phyloP scores from a whole-genome alignment of 2,113 vertebrate species.

The Hippocampus zosterae region DNA sequence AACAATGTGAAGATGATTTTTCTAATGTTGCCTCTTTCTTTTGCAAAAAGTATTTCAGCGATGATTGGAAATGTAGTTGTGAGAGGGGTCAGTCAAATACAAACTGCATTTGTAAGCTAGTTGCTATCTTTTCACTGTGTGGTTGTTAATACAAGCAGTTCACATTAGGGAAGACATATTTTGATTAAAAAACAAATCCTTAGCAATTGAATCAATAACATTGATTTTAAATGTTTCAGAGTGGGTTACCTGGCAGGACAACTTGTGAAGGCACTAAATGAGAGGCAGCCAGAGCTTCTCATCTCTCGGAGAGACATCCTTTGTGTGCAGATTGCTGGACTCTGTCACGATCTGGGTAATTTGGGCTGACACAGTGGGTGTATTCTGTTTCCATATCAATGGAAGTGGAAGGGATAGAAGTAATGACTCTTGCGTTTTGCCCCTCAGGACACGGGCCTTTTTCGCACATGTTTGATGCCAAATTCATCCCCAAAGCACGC shows the following conservation, averaged over 20 bases:
- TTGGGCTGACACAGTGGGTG: neutral
- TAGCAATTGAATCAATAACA: neutral
- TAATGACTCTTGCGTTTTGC: neutral
- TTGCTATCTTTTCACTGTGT: too few relatives aligned
- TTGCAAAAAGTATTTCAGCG: too few relatives aligned
- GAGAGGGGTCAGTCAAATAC: too few relatives aligned
- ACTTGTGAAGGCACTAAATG: conserved; percentile 74
- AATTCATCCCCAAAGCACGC: conserved; percentile 83
- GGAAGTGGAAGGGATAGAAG: neutral
- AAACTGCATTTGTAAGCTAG: too few relatives aligned
- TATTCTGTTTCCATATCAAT: neutral
- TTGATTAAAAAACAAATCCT: too few relatives aligned
- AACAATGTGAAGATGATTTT: too few relatives aligned
- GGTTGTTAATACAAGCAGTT: too few relatives aligned
- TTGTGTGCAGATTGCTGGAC: conserved; percentile 93
- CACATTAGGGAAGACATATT: too few relatives aligned
- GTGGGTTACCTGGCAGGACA: conserved; percentile 80
- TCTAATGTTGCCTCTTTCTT: too few relatives aligned
- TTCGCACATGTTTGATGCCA: conserved; percentile 93
- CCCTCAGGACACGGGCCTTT: conserved; percentile 90
- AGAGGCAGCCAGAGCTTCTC: conserved; percentile 81
- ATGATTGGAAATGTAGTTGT: too few relatives aligned
- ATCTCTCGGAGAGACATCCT: conserved; percentile 82
- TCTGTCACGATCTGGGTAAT: conserved; percentile 93
- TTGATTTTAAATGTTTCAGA: conserved; percentile 55